Base-by-base conservation (phyloP, 2,888 invertebrate genomes). In the Himalopsyche anomala region DNA sequence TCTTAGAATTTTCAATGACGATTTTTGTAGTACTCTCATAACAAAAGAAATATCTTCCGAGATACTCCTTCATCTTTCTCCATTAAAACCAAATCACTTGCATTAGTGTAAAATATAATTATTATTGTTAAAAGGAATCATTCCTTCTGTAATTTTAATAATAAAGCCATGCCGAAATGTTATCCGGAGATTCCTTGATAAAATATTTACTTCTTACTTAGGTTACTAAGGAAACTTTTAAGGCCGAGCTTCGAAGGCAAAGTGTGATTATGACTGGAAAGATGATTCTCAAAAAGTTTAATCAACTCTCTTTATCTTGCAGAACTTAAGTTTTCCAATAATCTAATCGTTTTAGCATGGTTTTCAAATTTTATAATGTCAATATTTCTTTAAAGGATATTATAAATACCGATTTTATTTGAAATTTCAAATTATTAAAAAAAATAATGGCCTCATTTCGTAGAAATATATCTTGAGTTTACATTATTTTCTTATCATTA, bases 241-340 rank as follows among this genome's bases (percentile, higher is more conserved):
- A 62, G 62, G 62, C 62, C 62, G 19, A 62, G 62, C 62, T 62
- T 62, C 62, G 19, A 28, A 62, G 28, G 62, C 62, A 62, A 62
- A 62, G 62, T 62, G 62, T 11, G 62, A 62, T 62, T 62, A 62
- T 62, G 62, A 62, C 19, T 62, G 28, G 62, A 62, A 62, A 62
- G 62, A 62, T 62, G 62, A 28, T 28, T 28, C 62, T 19, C 19
- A 62, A 62, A 28, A 62, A 62, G 62, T 62, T 62, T 62, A 62
- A 62, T 62, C 62, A 62, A 62, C 62, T 62, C 62, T 62, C 62
- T 62, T 62, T 62, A 62, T 62, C 62, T 62, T 62, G 3, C 28
- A 19, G 62, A 62, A 62, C 62, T 62, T 62, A 62, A 62, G 62
- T 62, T 62, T 62, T 62, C 62, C 62, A 62, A 62, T 62, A 62